phyloP scores from a whole-genome alignment of 2,888 invertebrate species.

The Podabrus alpinus region DNA sequence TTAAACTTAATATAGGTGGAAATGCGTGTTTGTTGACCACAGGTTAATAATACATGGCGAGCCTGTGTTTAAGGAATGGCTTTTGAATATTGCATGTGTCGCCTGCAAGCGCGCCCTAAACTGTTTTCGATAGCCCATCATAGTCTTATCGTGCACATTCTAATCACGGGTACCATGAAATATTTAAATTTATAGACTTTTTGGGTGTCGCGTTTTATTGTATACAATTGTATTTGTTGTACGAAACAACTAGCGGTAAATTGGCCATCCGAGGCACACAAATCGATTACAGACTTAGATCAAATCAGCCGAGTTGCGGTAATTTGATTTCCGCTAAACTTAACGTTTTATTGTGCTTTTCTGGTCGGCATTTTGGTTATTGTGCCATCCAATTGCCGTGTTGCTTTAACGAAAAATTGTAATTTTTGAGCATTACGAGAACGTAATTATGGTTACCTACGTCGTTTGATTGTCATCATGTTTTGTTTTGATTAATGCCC shows the following conservation, averaged over 20 bases:
- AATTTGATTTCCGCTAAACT: slow-evolving; percentile 44
- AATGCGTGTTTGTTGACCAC: slow-evolving; percentile 36
- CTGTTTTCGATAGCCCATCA: slow-evolving; percentile 37
- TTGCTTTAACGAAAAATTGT: slow-evolving; percentile 9
- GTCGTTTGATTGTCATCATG: background rate
- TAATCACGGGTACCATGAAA: slow-evolving; percentile 33
- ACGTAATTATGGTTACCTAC: background rate
- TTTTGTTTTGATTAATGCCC: background rate
- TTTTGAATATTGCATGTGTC: slow-evolving; percentile 38
- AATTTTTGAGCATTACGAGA: background rate
- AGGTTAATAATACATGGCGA: slow-evolving; percentile 39
- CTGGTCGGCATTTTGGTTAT: background rate
- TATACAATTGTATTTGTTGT: slow-evolving; percentile 24
- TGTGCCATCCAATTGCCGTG: background rate
- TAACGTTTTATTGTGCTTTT: slow-evolving; percentile 22
- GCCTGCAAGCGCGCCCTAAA: slow-evolving; percentile 31
- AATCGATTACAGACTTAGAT: slow-evolving; percentile 42
- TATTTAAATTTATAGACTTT: slow-evolving; percentile 35
- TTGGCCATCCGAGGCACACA: slow-evolving; percentile 43
- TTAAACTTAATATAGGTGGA: slow-evolving; percentile 10
- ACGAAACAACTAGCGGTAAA: slow-evolving; percentile 42
- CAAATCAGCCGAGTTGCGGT: slow-evolving; percentile 44
- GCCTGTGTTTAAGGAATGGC: slow-evolving; percentile 34
- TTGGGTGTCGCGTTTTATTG: slow-evolving; percentile 26
- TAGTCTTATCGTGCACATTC: slow-evolving; percentile 9